Base-by-base conservation (phyloP, 2,888 invertebrate genomes). In the Acrocyrtus sp. region DNA sequence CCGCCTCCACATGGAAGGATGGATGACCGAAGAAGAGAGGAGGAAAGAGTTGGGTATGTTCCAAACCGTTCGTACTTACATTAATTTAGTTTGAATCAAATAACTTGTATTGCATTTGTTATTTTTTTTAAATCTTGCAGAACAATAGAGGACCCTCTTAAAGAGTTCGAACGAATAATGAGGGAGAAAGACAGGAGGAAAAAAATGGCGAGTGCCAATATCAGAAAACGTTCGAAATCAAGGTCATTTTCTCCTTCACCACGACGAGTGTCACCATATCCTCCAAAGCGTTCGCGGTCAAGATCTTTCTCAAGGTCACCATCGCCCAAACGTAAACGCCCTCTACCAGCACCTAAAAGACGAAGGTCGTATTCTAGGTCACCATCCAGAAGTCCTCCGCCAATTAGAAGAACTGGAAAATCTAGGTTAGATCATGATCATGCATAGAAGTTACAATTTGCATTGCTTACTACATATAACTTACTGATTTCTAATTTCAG, bases 121-220 rank as follows among this genome's bases (percentile, higher is more conserved):
- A 57, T 17, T 17, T 56, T 19, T 53, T 45, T 57, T 41, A 43
- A 54, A 54, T 5, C 27, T 58, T n/a, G 19, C 56, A 61, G 76
- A 61, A 53, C 65, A 51, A 92, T 91, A 79, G 93, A 93, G 82
- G 94, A 95, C 85, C 93, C 94, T 3, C 85, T 94, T 81, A 93
- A 93, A 84, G 93, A 93, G 61, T 95, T 95, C 84, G 92, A 94
- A 84, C 88, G 93, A 78, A 92, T 94, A 87, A 88, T 95, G 82
- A 88, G 92, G 78, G 94, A 94, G 84, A 94, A 94, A 84, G 92
- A 92, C 84, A 90, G 85, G 86, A 89, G 50, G 90, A 90, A 78
- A 56, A 74, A 78, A 56, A 57, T 70, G 54, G 56, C 67, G 15
- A 22, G 41, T 21, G 26, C 56, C 27, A 12, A 12, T 8, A 5